These are phyloP conservation scores for Drosophila sproati DNA, from an alignment of 1,140 invertebrate species.

Conservation along the genomic window DNA sequence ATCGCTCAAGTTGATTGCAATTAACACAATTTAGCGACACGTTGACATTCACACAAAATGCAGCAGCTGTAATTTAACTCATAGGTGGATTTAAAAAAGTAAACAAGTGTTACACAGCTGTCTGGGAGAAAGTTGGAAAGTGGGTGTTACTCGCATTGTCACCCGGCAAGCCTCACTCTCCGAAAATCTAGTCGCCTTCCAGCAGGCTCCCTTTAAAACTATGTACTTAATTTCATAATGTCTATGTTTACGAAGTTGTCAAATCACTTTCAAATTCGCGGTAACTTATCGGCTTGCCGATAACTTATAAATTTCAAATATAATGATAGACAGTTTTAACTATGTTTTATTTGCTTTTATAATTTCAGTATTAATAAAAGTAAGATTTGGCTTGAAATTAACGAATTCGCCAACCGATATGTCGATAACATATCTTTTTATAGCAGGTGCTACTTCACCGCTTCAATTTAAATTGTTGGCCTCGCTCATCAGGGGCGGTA, in stretches of 20 bases:
- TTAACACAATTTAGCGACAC: slow-evolving; percentile 20
- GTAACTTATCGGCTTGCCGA: too few relatives aligned
- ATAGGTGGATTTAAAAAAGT: neutral
- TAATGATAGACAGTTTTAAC: too few relatives aligned
- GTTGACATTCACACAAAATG: slow-evolving; percentile 40
- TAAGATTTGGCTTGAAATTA: too few relatives aligned
- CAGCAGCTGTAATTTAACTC: slow-evolving; percentile 1
- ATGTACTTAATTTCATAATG: too few relatives aligned
- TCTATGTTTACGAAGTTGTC: too few relatives aligned
- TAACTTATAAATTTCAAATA: too few relatives aligned
- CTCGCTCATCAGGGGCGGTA: neutral
- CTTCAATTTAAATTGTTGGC: slow-evolving; percentile 17
- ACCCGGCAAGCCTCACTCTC: too few relatives aligned
- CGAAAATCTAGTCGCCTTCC: too few relatives aligned
- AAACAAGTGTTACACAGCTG: neutral
- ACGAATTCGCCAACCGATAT: neutral
- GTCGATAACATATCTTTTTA: slow-evolving; percentile 9
- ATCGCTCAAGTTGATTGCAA: slow-evolving; percentile 10
- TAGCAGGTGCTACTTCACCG: neutral
- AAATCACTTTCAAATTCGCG: too few relatives aligned
- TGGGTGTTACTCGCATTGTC: neutral
- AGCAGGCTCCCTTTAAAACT: too few relatives aligned
- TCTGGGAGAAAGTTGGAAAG: neutral
- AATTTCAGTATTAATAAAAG: too few relatives aligned
- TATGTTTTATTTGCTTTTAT: too few relatives aligned